These are phyloP conservation scores for Plagodis pulveraria DNA, from an alignment of 2,888 invertebrate genomes.

Conservation along the genomic window DNA sequence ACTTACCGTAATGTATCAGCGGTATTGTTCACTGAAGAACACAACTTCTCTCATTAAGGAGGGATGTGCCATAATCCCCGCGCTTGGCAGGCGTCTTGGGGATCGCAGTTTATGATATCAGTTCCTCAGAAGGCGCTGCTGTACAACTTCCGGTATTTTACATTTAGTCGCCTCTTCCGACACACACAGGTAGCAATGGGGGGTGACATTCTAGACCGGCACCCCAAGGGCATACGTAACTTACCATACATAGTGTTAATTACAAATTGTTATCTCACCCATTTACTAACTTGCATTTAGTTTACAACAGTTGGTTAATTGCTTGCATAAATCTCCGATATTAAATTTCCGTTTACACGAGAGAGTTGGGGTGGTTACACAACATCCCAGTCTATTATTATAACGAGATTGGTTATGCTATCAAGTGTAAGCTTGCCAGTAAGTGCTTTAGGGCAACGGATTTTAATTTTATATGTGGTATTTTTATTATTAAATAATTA, in stretches of 20 bases:
- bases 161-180: too few species aligned
- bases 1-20: not conserved
- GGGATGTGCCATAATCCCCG: too few species aligned
- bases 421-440: not conserved
- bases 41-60: too few species aligned
- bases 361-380: conserved; percentile 5
- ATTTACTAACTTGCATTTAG: conserved; percentile 21
- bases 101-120: too few species aligned
- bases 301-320: conserved; percentile 23
- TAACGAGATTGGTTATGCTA: not conserved
- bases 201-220: too few species aligned
- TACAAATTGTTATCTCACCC: conserved; percentile 21
- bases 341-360: conserved; percentile 26
- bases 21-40: too few species aligned
- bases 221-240: too few species aligned
- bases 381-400: not conserved
- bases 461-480: not conserved
- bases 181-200: too few species aligned
- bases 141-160: too few species aligned
- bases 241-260: conserved; percentile 12
- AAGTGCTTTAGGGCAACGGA: not conserved
- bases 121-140: too few species aligned
- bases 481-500: too few species aligned
- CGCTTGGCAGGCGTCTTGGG: too few species aligned
- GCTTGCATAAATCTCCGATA: conserved; percentile 26